Evolutionary conservation across 2,113 vertebrate species (phyloP).

Genomic region (Australoheros scitulus): DNA sequence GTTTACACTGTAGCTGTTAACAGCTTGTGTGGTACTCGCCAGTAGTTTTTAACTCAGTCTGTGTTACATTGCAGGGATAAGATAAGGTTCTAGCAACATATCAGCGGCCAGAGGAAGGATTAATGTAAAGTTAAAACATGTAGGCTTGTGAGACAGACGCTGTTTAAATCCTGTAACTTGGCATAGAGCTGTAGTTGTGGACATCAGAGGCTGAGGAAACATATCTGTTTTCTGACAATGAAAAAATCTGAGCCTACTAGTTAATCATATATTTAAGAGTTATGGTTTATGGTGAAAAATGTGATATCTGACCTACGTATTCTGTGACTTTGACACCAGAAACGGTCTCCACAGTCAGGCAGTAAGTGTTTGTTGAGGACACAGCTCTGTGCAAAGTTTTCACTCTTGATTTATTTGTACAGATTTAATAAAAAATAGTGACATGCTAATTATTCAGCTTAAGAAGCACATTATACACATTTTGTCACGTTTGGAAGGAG

Average conservation of each 20-base stretch:
- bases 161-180: neutral
- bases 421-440: neutral
- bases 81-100: neutral
- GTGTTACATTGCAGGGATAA: neutral
- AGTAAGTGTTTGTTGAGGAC: neutral
- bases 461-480: neutral
- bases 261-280: neutral
- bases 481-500: neutral
- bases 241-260: neutral
- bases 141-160: neutral
- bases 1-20: neutral
- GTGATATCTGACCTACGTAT: neutral
- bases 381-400: neutral
- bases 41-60: constrained; percentile 1
- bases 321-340: neutral
- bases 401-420: neutral
- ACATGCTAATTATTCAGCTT: neutral
- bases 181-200: neutral
- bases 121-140: neutral
- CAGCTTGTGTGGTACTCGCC: neutral
- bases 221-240: too few species aligned
- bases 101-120: neutral
- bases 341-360: too few species aligned
- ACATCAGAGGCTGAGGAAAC: neutral
- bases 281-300: too few species aligned